A percentile compares a stretch with the other conserved stretches of the same genome.
Evolutionary conservation across 1,140 invertebrate species (phyloP).

Genomic region (Melanaphis sacchari): DNA sequence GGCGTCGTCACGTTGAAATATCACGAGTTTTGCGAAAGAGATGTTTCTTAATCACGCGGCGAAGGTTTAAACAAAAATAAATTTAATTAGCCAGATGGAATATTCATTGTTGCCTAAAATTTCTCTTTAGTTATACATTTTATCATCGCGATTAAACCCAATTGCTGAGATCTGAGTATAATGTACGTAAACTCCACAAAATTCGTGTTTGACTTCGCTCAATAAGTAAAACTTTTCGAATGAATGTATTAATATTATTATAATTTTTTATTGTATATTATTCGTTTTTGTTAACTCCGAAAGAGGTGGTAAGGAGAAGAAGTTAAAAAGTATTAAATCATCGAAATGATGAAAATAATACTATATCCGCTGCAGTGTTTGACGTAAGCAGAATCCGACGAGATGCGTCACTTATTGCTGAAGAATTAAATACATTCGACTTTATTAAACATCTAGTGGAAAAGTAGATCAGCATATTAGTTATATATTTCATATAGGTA

Average conservation of each 20-base stretch:
- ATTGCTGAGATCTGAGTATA: not conserved
- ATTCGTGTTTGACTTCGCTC: conserved; percentile 2
- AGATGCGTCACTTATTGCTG: too few relatives aligned
- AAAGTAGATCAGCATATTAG: not conserved
- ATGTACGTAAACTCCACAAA: not conserved
- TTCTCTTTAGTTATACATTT: not conserved
- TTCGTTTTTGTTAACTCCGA: not conserved
- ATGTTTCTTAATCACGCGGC: not conserved
- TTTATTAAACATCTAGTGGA: too few relatives aligned
- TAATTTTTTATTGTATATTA: not conserved
- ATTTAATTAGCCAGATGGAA: not conserved
- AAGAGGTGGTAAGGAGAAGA: not conserved
- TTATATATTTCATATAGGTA: not conserved
- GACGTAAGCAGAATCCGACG: not conserved
- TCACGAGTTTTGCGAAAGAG: not conserved
- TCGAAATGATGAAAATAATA: not conserved
- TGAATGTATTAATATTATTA: not conserved
- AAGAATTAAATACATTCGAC: not conserved
- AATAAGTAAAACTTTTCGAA: not conserved
- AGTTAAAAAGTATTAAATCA: not conserved
- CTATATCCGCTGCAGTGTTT: too few relatives aligned
- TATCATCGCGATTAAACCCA: not conserved
- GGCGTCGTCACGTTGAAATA: not conserved
- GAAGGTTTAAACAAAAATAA: conserved; percentile 1
- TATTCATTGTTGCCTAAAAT: conserved; percentile 18